phyloP scores from a whole-genome alignment of 1,140 invertebrate species.

The Caenorhabditis brenneri region DNA sequence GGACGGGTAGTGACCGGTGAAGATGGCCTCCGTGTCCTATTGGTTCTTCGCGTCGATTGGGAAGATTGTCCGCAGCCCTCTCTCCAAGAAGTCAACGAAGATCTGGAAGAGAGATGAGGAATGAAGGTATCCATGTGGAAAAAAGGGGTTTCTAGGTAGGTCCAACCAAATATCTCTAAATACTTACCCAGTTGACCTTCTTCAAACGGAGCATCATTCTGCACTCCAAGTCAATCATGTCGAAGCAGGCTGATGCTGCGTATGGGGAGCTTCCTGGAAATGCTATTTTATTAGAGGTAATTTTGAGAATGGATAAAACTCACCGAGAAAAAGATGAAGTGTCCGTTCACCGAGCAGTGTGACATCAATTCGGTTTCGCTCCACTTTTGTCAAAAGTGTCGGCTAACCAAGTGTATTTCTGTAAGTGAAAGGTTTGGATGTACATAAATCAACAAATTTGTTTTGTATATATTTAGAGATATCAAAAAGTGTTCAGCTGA shows the following conservation, averaged over 20 bases:
- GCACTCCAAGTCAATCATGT: too few relatives aligned
- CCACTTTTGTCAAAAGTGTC: background rate
- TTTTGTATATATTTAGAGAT: too few relatives aligned
- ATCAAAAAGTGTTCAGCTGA: too few relatives aligned
- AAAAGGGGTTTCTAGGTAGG: too few relatives aligned
- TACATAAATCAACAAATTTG: background rate
- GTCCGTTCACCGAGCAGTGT: slow-evolving; percentile 88
- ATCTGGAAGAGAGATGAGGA: slow-evolving; percentile 52
- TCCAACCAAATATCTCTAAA: background rate
- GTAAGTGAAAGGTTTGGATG: slow-evolving; percentile 34
- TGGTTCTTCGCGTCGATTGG: background rate
- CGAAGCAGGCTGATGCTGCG: too few relatives aligned
- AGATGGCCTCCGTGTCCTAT: slow-evolving; percentile 54
- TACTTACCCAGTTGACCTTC: too few relatives aligned
- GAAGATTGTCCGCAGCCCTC: slow-evolving; percentile 63
- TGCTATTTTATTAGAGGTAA: too few relatives aligned
- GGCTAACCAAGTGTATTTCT: slow-evolving; percentile 84
- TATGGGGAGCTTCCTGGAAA: too few relatives aligned
- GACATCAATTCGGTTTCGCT: slow-evolving; percentile 82
- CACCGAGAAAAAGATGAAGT: background rate
- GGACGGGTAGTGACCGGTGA: too few relatives aligned
- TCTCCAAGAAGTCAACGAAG: slow-evolving; percentile 60
- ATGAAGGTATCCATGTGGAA: too few relatives aligned
- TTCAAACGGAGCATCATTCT: too few relatives aligned
- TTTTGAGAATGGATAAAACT: too few relatives aligned